Evolutionary conservation across 2,888 invertebrate genomes (phyloP).

Genomic region (Colletes collaris): DNA sequence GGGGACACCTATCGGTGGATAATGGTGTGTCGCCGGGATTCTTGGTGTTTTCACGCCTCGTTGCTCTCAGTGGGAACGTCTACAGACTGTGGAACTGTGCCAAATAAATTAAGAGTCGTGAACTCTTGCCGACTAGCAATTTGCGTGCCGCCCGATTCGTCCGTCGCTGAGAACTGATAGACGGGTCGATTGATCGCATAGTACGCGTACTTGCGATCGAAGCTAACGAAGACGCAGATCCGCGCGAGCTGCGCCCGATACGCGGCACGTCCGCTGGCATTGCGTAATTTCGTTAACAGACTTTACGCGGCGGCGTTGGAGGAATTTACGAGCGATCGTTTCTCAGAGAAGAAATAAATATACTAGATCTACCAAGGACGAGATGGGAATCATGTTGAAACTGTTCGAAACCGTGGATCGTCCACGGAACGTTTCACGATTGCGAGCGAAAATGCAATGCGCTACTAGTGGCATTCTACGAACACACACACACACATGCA

Average conservation of each 20-base stretch:
- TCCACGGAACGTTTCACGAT: not conserved
- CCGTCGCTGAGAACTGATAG: slow-evolving; percentile 28
- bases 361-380: not conserved
- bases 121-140: slow-evolving; percentile 33
- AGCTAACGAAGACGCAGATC: slow-evolving; percentile 9
- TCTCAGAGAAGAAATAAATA: not conserved
- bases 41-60: slow-evolving; percentile 20
- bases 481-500: not conserved
- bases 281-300: slow-evolving; percentile 12
- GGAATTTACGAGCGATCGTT: not conserved
- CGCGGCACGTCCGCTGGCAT: not conserved
- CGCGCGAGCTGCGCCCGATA: slow-evolving; percentile 4
- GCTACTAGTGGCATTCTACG: not conserved
- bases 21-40: slow-evolving; percentile 32
- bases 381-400: not conserved
- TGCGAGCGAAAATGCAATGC: not conserved
- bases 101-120: slow-evolving; percentile 62
- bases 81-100: slow-evolving; percentile 68
- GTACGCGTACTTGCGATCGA: slow-evolving; percentile 23
- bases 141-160: slow-evolving; percentile 27
- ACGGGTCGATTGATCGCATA: slow-evolving; percentile 31
- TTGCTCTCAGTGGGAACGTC: slow-evolving; percentile 44
- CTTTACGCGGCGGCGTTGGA: not conserved
- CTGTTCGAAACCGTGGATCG: slow-evolving; percentile 1
- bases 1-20: slow-evolving; percentile 58